Conservation (phyloP, 1,140 invertebrate species). For the Lutraria rhynchaena region DNA sequence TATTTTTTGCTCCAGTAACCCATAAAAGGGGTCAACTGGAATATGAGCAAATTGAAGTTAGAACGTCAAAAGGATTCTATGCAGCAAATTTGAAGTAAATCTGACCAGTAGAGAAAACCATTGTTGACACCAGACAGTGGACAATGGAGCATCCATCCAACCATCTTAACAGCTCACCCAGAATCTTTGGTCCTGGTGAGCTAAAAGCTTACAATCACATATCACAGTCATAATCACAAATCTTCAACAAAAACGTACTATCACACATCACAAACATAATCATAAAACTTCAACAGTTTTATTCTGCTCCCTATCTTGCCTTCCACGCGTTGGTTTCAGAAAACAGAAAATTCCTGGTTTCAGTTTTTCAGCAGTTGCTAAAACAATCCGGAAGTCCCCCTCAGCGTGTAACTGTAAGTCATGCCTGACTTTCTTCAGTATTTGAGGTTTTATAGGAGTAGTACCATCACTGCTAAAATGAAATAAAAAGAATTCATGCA, state of each 20-base stretch:
- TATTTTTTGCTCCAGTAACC: no score
- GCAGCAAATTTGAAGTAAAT: background rate
- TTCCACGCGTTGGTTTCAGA: conserved; percentile 59
- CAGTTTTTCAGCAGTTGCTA: conserved; percentile 76
- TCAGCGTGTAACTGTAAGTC: conserved; percentile 68
- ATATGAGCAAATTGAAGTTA: no score
- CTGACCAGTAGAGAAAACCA: no score
- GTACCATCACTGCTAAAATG: conserved; percentile 36
- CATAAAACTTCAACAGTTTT: conserved; percentile 28
- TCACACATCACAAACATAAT: background rate
- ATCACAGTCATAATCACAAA: background rate
- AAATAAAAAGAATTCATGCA: no score
- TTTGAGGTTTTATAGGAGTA: conserved; percentile 1
- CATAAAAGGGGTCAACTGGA: no score
- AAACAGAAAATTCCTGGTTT: conserved; percentile 74
- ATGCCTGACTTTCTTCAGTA: conserved; percentile 66
- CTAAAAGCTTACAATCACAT: no score
- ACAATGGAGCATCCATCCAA: no score
- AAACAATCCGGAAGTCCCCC: conserved; percentile 72
- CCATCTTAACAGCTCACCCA: no score
- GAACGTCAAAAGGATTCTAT: no score
- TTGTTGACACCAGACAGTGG: no score
- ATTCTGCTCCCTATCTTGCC: conserved; percentile 2
- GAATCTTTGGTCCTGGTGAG: no score
- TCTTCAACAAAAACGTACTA: background rate